Evolutionary conservation across 2,888 invertebrate genomes (phyloP).

Genomic region (Hypselothyrea guttata): DNA sequence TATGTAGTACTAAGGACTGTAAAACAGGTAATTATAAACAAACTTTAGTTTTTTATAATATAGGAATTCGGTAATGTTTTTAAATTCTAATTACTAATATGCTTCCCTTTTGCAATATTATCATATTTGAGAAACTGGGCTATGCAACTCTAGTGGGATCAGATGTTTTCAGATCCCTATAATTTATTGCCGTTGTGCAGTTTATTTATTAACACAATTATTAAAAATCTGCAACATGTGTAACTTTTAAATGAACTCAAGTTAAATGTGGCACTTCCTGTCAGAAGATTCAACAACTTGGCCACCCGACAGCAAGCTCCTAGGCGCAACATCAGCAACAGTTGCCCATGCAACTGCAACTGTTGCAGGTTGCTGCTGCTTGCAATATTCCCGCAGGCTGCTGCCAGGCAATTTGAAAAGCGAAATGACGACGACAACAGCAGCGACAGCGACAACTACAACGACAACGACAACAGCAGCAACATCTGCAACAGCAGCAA

Average conservation of each 20-base stretch:
- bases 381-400: constrained; percentile 59
- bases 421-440: constrained; percentile 70
- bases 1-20: no score
- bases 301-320: constrained; percentile 52
- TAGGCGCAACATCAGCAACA: constrained; percentile 25
- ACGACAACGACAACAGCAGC: constrained; percentile 18
- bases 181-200: no score
- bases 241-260: not conserved
- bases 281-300: constrained; percentile 25
- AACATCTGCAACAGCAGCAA: constrained; percentile 15
- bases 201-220: no score
- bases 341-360: constrained; percentile 35
- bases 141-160: no score
- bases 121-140: no score
- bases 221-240: not conserved
- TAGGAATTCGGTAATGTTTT: no score
- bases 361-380: constrained; percentile 30
- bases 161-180: no score
- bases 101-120: no score
- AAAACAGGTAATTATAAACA: no score
- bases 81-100: no score
- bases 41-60: no score
- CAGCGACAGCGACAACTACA: constrained; percentile 57
- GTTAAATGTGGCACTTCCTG: constrained; percentile 61
- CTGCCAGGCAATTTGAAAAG: constrained; percentile 72